Evolutionary conservation across 2,888 invertebrate species (phyloP).

Genomic region (Proisotoma minuta): DNA sequence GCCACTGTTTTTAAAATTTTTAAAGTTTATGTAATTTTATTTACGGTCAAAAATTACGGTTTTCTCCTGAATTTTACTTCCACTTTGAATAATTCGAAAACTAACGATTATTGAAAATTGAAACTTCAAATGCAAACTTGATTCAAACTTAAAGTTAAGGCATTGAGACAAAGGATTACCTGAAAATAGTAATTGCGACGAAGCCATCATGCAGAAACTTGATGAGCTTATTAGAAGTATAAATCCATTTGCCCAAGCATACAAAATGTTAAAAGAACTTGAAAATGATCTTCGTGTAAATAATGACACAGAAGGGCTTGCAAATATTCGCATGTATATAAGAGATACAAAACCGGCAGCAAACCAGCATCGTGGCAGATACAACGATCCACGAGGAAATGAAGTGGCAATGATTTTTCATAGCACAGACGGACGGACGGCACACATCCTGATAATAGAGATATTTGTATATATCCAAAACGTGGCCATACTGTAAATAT

Average conservation of each 20-base stretch:
- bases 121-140: too few relatives aligned
- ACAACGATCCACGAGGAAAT: slow-evolving; percentile 34
- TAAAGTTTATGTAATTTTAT: too few relatives aligned
- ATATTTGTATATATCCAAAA: slow-evolving; percentile 28
- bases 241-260: slow-evolving; percentile 37
- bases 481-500: slow-evolving; percentile 9
- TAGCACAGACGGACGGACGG: slow-evolving; percentile 35
- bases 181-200: slow-evolving; percentile 19
- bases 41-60: too few relatives aligned
- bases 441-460: slow-evolving; percentile 38
- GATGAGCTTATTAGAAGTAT: slow-evolving; percentile 12
- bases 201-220: slow-evolving; percentile 16
- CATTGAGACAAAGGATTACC: too few relatives aligned
- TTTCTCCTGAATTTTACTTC: too few relatives aligned
- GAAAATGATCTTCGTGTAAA: slow-evolving; percentile 9
- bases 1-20: too few relatives aligned
- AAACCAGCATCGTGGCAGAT: slow-evolving; percentile 28
- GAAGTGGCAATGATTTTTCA: slow-evolving; percentile 40
- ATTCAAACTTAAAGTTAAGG: too few relatives aligned
- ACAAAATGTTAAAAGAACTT: slow-evolving; percentile 39
- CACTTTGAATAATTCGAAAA: too few relatives aligned
- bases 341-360: background rate
- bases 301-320: background rate
- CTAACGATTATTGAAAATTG: too few relatives aligned
- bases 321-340: background rate